Base-by-base conservation (phyloP, 1,140 invertebrate species). In the Drosophila guanche region DNA sequence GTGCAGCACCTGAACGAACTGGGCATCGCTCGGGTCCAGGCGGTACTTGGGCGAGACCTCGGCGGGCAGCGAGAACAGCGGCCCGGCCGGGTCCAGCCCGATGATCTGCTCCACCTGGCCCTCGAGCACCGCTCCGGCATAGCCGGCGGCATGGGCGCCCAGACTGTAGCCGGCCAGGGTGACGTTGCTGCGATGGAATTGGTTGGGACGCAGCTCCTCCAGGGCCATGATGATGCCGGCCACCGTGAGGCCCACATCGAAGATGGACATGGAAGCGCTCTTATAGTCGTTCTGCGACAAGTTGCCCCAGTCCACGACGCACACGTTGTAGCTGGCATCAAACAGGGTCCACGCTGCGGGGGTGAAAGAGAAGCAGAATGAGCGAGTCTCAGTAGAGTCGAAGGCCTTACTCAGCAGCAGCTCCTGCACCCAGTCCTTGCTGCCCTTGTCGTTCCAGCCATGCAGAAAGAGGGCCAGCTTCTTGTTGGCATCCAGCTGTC, bases 1-100 rank as follows among this genome's bases (percentile, higher is more conserved):
- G 86, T 99, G 98, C 53, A 98, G 95, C 2, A 98, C 95, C 90
- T 98, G 97, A 0, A 99, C 97, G 89, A 97, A 98, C 23, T 93
- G 84, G 0, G 97, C 97, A 81, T 98, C 97, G 0, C 93, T 93
- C 12, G 93, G 90, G 20, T 95, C 93, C 20, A 97, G 88, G 16
- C 96, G 94, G 5, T 94, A 95, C 33, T 94, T 92, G 7, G 92
- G 91, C 16, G 94, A 94, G 5, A 94, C 94, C 10, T 95, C 77
- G 0, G 83, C 72, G 1, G 90, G 90, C 74, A 92, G 91, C 62
- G 95, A 94, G 90, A 96, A 97, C 1, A 97, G 92, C 0, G 97
- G 97, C 61, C 95, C 96, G 0, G 97, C 97, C 0, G 97, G 96
- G 91, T 98, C 97, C 52, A 98, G 76, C 14, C 96, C 90, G 33